Conservation (phyloP, 2,888 invertebrate species). For the Serrognathus titanus region DNA sequence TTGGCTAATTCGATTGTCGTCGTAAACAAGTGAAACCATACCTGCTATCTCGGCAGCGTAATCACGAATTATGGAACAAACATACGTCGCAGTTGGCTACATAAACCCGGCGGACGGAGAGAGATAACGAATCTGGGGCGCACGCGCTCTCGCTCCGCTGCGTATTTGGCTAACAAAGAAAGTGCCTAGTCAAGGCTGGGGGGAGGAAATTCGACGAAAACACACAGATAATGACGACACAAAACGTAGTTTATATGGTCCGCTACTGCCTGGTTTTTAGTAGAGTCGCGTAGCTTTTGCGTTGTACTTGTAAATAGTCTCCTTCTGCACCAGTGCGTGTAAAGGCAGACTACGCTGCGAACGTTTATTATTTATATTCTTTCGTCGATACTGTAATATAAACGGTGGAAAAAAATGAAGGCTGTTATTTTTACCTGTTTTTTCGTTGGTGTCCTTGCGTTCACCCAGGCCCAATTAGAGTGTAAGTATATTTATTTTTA, state of each 20-base stretch:
- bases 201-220: slow-evolving; percentile 5
- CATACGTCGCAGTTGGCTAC: background rate
- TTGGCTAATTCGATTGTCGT: background rate
- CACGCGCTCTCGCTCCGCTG: slow-evolving; percentile 21
- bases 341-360: slow-evolving; percentile 61
- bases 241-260: background rate
- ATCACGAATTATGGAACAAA: slow-evolving; percentile 42
- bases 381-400: background rate
- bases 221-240: too few species aligned
- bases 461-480: slow-evolving; percentile 57
- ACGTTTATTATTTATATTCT: background rate
- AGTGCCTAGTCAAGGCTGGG: slow-evolving; percentile 21
- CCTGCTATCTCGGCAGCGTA: slow-evolving; percentile 52
- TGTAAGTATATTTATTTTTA: slow-evolving; percentile 57
- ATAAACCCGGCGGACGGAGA: slow-evolving; percentile 11
- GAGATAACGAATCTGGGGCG: slow-evolving; percentile 13
- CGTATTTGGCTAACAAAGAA: slow-evolving; percentile 28
- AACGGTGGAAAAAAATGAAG: slow-evolving; percentile 51
- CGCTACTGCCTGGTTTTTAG: slow-evolving; percentile 19
- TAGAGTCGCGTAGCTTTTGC: slow-evolving; percentile 24
- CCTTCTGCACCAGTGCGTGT: slow-evolving; percentile 93
- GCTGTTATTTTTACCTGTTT: slow-evolving; percentile 53
- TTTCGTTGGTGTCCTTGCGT: slow-evolving; percentile 47
- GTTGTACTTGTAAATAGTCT: slow-evolving; percentile 44
- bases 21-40: slow-evolving; percentile 23